A percentile compares a stretch with the other conserved stretches of the same genome.
Conservation (phyloP, 2,113 vertebrate species). For the Sardina pilchardus region DNA sequence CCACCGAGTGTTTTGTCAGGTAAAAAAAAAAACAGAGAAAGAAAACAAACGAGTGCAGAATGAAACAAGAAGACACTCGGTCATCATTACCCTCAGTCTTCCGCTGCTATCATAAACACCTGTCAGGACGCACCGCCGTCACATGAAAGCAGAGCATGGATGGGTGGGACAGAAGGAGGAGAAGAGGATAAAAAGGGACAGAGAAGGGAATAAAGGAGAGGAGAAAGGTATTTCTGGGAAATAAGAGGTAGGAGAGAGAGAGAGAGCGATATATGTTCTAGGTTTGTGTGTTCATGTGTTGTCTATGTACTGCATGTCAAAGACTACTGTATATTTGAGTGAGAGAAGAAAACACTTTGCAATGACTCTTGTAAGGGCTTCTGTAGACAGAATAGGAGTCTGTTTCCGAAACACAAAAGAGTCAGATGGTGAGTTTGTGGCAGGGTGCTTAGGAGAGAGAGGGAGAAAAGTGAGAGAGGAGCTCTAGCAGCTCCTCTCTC, state of each 20-base stretch:
- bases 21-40: background rate
- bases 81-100: conserved; percentile 1
- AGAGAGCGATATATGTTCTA: background rate
- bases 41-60: conserved; percentile 1
- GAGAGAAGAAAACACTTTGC: no score
- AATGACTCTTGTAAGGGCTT: no score
- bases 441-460: conserved; percentile 27
- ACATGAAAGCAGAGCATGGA: background rate
- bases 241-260: background rate
- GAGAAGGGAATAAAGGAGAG: background rate
- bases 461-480: conserved; percentile 50
- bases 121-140: background rate
- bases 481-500: no score
- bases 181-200: conserved; percentile 40
- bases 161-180: background rate
- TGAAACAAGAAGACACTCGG: background rate
- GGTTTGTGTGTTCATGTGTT: background rate
- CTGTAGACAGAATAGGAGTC: no score
- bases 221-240: background rate
- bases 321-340: no score
- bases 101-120: background rate
- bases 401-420: no score
- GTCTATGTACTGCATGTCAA: no score
- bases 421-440: no score
- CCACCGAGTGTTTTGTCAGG: background rate